These are phyloP conservation scores for Drosophila watanabei DNA, from an alignment of 1,140 invertebrate genomes.

Conservation along the genomic window DNA sequence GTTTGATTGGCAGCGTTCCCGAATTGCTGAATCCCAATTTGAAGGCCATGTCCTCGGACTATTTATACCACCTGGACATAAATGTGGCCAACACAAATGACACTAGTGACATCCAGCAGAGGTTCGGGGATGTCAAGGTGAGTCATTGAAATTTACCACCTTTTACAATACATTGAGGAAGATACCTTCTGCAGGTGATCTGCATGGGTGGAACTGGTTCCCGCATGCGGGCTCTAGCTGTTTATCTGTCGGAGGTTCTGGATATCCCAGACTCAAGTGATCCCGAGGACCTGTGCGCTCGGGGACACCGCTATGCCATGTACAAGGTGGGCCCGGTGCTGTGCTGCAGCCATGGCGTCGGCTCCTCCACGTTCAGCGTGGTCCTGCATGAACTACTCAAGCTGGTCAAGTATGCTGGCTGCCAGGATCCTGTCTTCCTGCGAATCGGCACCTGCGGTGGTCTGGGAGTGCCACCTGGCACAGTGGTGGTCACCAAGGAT, in stretches of 20 bases:
- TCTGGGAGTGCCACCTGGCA: slow-evolving; percentile 94
- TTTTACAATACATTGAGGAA: accelerated
- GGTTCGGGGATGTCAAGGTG: slow-evolving; percentile 96
- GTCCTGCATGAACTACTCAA: slow-evolving; percentile 97
- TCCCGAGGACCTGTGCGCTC: slow-evolving; percentile 93
- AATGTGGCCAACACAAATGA: slow-evolving; percentile 87
- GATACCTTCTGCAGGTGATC: slow-evolving; percentile 90
- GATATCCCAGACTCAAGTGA: slow-evolving; percentile 91
- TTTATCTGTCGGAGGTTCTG: slow-evolving; percentile 94
- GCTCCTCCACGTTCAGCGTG: slow-evolving; percentile 95
- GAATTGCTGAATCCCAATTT: slow-evolving; percentile 90
- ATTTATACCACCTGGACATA: slow-evolving; percentile 94
- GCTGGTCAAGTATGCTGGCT: slow-evolving; percentile 95
- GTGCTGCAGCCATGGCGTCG: slow-evolving; percentile 94
- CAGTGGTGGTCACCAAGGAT: slow-evolving; percentile 94
- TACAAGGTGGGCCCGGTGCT: slow-evolving; percentile 90
- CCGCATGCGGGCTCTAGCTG: slow-evolving; percentile 96
- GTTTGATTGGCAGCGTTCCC: slow-evolving; percentile 13
- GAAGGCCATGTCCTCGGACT: slow-evolving; percentile 91
- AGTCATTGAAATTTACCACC: slow-evolving; percentile 9
- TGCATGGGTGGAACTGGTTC: slow-evolving; percentile 98
- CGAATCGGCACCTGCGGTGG: slow-evolving; percentile 97
- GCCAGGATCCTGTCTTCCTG: slow-evolving; percentile 94
- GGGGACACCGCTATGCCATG: slow-evolving; percentile 93
- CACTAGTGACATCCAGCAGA: slow-evolving; percentile 91